Base-by-base conservation (phyloP, 2,888 invertebrate genomes). In the Lasioglossum marginatum region DNA sequence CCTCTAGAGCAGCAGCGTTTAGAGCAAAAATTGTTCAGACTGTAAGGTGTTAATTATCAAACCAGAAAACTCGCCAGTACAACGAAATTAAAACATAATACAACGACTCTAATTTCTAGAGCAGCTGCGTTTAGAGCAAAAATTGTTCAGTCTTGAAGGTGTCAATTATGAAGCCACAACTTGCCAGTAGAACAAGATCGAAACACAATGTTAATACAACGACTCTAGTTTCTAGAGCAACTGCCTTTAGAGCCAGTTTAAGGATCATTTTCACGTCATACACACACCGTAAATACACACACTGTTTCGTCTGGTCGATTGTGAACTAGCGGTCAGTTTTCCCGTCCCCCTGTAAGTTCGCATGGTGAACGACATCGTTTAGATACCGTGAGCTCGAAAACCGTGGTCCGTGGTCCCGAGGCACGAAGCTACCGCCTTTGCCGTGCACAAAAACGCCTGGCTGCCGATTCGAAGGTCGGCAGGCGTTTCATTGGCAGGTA, bases 391-490 rank as follows among this genome's bases (percentile, higher is more conserved):
- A 45, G 76, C 75, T 85, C 85, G 79, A 70, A 37, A 40, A 83
- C 63, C 57, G 83, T 48, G 31, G 78, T 66, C 66, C 60, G 74
- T 27, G 27, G 14, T 48, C 27, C 70, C 19, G 37, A 19, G 19
- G 77, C n/a, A 27, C 68, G 77, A 52, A 48, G 37, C 91, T 88
- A 90, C 92, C 77, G 88, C 14, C 71, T 85, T 84, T 23, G 86
- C 66, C 86, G 88, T 84, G 93, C 91, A 92, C 92, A 93, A 94
- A 94, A 94, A 94, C 93, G 92, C 92, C 91, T 92, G 90, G 93
- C 91, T 93, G 92, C 91, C 92, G 93, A 93, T 94, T 93, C 94
- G 94, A 94, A 94, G 94, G 94, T 94, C 94, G 92, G 88, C 92
- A 88, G 88, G 90, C 92, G 88, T 92, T 92, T 92, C 94, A 94